phyloP scores from a whole-genome alignment of 2,113 vertebrate species.

The Aspiorhynchus laticeps region DNA sequence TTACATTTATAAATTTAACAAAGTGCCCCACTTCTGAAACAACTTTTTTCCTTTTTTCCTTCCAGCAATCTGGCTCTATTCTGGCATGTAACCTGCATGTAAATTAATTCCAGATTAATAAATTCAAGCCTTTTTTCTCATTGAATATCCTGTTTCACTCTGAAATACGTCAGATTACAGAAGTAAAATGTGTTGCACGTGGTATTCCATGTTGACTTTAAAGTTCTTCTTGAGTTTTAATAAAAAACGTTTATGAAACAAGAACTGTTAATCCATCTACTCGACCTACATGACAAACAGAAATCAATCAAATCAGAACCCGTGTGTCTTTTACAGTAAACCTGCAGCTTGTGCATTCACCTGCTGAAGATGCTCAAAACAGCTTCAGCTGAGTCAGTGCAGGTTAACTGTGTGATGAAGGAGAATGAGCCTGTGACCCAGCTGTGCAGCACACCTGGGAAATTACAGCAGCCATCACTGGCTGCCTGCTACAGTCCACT shows the following conservation, averaged over 20 bases:
- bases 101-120: constrained; percentile 19
- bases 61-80: not conserved
- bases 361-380: constrained; percentile 23
- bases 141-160: constrained; percentile 12
- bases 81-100: not conserved
- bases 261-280: not conserved
- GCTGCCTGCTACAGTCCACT: constrained; percentile 31
- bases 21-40: not conserved
- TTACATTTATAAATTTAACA: not conserved
- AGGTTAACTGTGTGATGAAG: constrained; percentile 10
- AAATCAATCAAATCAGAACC: not conserved
- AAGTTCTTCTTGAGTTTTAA: not conserved
- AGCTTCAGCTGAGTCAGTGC: constrained; percentile 61
- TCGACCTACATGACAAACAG: not conserved
- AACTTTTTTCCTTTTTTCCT: not conserved
- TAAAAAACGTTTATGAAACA: not conserved
- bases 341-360: constrained; percentile 17
- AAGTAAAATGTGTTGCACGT: not conserved
- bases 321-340: constrained; percentile 15
- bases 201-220: constrained; percentile 6
- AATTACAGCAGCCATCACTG: constrained; percentile 38
- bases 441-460: constrained; percentile 54
- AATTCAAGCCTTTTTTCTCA: constrained; percentile 21
- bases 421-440: constrained; percentile 24
- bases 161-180: not conserved